Base-by-base conservation (phyloP, 1,140 invertebrate species). In the Akabosia matsudoensis region DNA sequence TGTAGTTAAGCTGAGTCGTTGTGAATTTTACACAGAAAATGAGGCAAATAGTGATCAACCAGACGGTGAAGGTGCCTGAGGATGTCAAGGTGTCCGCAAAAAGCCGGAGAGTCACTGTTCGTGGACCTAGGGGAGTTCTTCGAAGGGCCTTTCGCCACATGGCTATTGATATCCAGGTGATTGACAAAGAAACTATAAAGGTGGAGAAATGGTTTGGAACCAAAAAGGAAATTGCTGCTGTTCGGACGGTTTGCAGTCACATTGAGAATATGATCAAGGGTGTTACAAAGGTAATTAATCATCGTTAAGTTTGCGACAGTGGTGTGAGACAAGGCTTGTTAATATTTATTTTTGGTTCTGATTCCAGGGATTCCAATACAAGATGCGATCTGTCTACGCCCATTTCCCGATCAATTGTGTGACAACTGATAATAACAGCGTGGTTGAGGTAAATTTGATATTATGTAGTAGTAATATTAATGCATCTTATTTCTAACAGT, bases 331-430 rank as follows among this genome's bases (percentile, higher is more conserved):
- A n/a, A 73, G 18, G 7, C 26, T 10, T 14, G 26, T 64, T 51
- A 51, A 51, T 13, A 51, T 78, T 77, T 14, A 74, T 22, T 76
- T 72, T 74, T 78, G 77, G 34, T 73, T n/a, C 74, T 72, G 61
- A 51, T 64, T 33, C 1, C 84, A 95, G 87, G 98, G 97, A 70
- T 99, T 94, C 87, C 90, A 93, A 82, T 99, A 99, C 87, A 99
- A 99, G 89, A 99, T 99, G 98, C 89, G 97, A 84, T 95, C 96
- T 76, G 98, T 99, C 80, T 99, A 99, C 86, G 97, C 97, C 86
- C 98, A 99, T 88, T 99, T 99, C 88, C 98, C 98, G 84, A 99
- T 99, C 84, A 99, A 99, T 86, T 96, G 97, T 85, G 94, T 97
- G n/a, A 96, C 97, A n/a, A 93, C 92, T 28, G 94, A 99, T 82